These are phyloP conservation scores for Cantharis rustica DNA, from an alignment of 2,888 invertebrate genomes.

Conservation along the genomic window DNA sequence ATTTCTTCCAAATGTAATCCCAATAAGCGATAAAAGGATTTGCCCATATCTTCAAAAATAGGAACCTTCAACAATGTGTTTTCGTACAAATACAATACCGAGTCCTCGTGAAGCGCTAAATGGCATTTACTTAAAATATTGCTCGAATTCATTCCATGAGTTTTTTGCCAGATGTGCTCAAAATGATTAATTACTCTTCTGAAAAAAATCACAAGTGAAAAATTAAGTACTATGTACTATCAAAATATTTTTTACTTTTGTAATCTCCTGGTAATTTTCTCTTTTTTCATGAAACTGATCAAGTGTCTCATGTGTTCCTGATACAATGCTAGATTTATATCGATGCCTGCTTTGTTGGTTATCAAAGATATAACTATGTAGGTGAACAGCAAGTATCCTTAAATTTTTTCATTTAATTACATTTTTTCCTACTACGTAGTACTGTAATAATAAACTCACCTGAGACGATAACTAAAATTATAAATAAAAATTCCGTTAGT, in stretches of 20 bases:
- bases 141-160: conserved; percentile 36
- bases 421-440: too few species aligned
- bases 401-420: not conserved
- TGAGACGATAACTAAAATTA: conserved; percentile 24
- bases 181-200: conserved; percentile 39
- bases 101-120: conserved; percentile 34
- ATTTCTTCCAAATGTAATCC: conserved; percentile 33
- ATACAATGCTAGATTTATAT: conserved; percentile 37
- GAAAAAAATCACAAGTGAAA: not conserved
- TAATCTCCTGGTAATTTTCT: conserved; percentile 30
- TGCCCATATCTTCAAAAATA: conserved; percentile 32
- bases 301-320: conserved; percentile 39
- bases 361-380: conserved; percentile 39
- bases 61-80: conserved; percentile 34
- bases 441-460: conserved; percentile 16
- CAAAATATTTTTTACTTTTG: conserved; percentile 27
- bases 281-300: conserved; percentile 34
- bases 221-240: not conserved
- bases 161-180: conserved; percentile 39
- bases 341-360: conserved; percentile 35
- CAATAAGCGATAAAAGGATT: conserved; percentile 33
- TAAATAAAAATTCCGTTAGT: conserved; percentile 28
- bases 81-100: conserved; percentile 36
- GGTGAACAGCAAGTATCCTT: conserved; percentile 40
- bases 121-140: conserved; percentile 36